phyloP scores from a whole-genome alignment of 2,113 vertebrate species.

The Cichladusa arquata region DNA sequence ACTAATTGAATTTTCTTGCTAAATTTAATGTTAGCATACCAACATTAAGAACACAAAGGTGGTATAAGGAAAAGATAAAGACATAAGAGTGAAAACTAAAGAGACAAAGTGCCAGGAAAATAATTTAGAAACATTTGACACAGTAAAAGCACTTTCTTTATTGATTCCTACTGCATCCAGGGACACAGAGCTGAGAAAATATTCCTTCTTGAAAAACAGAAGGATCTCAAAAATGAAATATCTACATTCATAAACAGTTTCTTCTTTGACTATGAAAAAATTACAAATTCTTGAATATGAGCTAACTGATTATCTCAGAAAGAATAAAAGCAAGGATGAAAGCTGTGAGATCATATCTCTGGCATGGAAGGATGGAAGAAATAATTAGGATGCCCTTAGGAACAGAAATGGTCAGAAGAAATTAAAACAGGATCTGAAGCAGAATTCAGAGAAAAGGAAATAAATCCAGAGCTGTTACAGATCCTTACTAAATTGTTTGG shows the following conservation, averaged over 20 bases:
- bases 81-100: background rate
- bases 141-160: background rate
- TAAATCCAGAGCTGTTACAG: background rate
- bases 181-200: background rate
- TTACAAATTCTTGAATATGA: background rate
- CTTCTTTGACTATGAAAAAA: background rate
- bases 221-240: background rate
- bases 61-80: background rate
- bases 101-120: background rate
- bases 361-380: background rate
- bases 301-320: background rate
- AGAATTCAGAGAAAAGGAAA: background rate
- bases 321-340: background rate
- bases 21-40: background rate
- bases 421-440: background rate
- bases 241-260: background rate
- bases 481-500: background rate
- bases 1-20: background rate
- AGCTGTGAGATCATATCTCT: background rate
- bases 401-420: background rate
- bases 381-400: background rate
- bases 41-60: background rate
- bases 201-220: background rate
- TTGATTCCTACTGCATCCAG: background rate
- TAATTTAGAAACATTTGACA: background rate